A percentile compares a stretch with the other conserved stretches of the same genome.
Evolutionary conservation across 2,797 vertebrate species (phyloP).

Genomic region (Mormyrus hasselquistii): DNA sequence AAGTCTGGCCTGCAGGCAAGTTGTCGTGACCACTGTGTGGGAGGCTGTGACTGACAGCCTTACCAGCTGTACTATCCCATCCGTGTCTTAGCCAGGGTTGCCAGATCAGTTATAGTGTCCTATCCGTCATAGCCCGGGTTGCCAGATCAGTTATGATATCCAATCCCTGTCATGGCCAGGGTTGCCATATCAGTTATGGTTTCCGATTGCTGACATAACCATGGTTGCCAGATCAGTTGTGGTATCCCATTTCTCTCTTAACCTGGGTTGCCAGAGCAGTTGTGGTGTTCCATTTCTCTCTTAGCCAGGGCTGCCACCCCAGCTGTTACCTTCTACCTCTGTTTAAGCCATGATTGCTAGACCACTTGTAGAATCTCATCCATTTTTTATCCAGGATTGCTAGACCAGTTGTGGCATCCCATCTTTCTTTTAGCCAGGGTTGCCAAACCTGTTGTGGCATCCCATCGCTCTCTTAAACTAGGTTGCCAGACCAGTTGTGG

Average conservation of each 20-base stretch:
- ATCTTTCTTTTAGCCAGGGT: not conserved
- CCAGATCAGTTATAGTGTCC: not conserved
- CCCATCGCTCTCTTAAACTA: not conserved
- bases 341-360: not conserved
- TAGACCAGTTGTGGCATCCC: not conserved
- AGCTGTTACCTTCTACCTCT: not conserved
- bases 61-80: not conserved
- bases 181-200: not conserved
- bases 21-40: not conserved
- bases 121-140: not conserved
- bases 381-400: not conserved
- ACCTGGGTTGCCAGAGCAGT: not conserved
- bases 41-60: not conserved
- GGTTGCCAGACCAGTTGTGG: not conserved
- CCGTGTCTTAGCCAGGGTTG: not conserved
- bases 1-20: slow-evolving; percentile 7
- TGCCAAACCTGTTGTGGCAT: not conserved
- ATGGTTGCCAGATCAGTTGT: not conserved
- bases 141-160: not conserved
- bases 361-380: not conserved
- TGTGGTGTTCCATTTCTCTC: not conserved
- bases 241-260: accelerated
- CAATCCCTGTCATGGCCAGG: not conserved
- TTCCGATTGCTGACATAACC: not conserved
- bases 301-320: not conserved